Base-by-base conservation (phyloP, 2,797 vertebrate species). In the Spatula versicolor region DNA sequence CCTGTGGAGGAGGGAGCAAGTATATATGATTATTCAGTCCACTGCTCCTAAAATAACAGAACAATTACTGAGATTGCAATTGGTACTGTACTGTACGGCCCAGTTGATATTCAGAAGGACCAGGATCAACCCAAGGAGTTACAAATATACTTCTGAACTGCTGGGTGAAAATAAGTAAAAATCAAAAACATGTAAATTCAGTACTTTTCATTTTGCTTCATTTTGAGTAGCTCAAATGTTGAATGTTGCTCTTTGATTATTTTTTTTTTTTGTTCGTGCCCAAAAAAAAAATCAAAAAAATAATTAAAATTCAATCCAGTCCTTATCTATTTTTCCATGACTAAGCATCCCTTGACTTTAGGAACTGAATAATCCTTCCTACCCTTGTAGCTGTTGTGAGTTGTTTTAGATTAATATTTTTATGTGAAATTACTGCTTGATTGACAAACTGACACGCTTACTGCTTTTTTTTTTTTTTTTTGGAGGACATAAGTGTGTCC, bases 201-300 rank as follows among this genome's bases (percentile, higher is more conserved):
- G 35, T 19, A n/a, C 8, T 21, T 86, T 59, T 66, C 43, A 28
- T 81, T 86, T 59, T 81, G 46, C 43, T 74, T 83, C 13, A 45
- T 83, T 94, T 94, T 39, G 35, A 75, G 50, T 45, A 64, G 37
- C 41, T 80, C 17, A 2, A 31, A 37, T 83, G 19, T 28, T 80
- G 31, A 80, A 60, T 35, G 39, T 31, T 85, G n/a, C 11, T 77
- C 43, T 85, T 80, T 54, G 43, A 90, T 63, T 48, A 2, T 46
- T 54, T 55, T 83, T 68, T n/a, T 33, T 30, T 33, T n/a, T 46
- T 23, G 25, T 48, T 13, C 83, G 25, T 58, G 9, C 13, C 72
- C 68, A n/a, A 33, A 55, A 37, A 94, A 67, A 64, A 94, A 79
- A 73, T 77, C 43, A 95, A 91, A 88, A 76, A 89, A 89, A 91